Percentiles rank a stretch among this genome's conserved stretches.
phyloP scores from a whole-genome alignment of 1,140 invertebrate species.

The Heliconius congener region DNA sequence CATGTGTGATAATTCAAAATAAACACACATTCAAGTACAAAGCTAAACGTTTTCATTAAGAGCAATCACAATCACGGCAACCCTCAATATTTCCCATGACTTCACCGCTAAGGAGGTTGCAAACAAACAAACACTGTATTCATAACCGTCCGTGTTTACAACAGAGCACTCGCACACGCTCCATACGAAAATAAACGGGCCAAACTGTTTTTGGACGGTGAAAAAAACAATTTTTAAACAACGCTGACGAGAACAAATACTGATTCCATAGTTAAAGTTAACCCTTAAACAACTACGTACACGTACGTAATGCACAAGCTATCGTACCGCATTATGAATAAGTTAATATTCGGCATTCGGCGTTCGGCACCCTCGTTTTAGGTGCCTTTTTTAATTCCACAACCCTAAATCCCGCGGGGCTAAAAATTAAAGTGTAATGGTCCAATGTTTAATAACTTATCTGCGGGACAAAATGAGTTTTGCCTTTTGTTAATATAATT shows the following conservation, averaged over 20 bases:
- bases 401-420: slow-evolving; percentile 64
- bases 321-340: slow-evolving; percentile 42
- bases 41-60: slow-evolving; percentile 32
- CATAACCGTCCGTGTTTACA: slow-evolving; percentile 54
- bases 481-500: slow-evolving; percentile 75
- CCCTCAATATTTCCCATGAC: slow-evolving; percentile 52
- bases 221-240: slow-evolving; percentile 59
- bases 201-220: slow-evolving; percentile 56
- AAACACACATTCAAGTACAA: background rate
- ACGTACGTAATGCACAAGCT: background rate
- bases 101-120: slow-evolving; percentile 46
- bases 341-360: slow-evolving; percentile 32
- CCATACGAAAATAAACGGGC: slow-evolving; percentile 70
- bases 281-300: slow-evolving; percentile 33
- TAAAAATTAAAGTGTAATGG: slow-evolving; percentile 78
- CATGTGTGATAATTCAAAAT: slow-evolving; percentile 3
- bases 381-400: slow-evolving; percentile 61
- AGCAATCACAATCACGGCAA: slow-evolving; percentile 44
- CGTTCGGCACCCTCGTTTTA: slow-evolving; percentile 40
- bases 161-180: slow-evolving; percentile 62
- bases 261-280: slow-evolving; percentile 31
- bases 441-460: slow-evolving; percentile 78
- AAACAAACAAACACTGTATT: slow-evolving; percentile 59
- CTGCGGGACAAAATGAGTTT: slow-evolving; percentile 72
- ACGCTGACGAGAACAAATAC: slow-evolving; percentile 50